Base-by-base conservation (phyloP, 2,888 invertebrate genomes). In the Pemphredon lugubris region DNA sequence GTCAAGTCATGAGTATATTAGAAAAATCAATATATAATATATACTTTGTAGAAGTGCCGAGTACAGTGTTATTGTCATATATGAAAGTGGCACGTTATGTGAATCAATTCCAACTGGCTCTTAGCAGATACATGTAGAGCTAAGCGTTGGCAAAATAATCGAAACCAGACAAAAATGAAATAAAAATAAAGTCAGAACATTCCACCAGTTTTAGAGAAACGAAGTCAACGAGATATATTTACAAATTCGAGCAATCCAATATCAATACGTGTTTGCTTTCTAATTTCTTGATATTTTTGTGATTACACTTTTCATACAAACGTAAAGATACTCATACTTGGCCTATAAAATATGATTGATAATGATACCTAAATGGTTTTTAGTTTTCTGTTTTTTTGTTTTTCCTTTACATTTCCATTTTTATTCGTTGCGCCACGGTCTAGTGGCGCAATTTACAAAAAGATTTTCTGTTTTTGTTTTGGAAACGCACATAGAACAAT, bases 1-100 rank as follows among this genome's bases (percentile, higher is more conserved):
- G 61, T 75, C 77, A 75, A 77, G 75, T 82, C 77, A 77, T 76
- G 78, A 76, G 69, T 78, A 83, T 82, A 82, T 83, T 79, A 81
- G 77, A 79, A 75, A 84, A 79, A 83, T 81, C 74, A 73, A 81
- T 73, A 84, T 81, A 82, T 85, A 85, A 81, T 84, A 84, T 81
- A 84, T 82, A 84, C 74, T 83, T 83, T 81, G 76, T 84, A 83
- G 83, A 78, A 78, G 71, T 77, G 79, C 76, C 78, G 73, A 73
- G 65, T 75, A 79, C 80, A 81, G 79, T 83, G 81, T 86, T 75
- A 80, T 84, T 81, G 75, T 76, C 73, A 75, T 75, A 75, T 78
- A 79, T 65, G 63, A 77, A 75, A 73, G 68, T 73, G 73, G 61
- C 73, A 76, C 50, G 71, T 69, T 66, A 61, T 63, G 30, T 26